Evolutionary conservation across 2,888 invertebrate genomes (phyloP).

Genomic region (Dorcus hopei): DNA sequence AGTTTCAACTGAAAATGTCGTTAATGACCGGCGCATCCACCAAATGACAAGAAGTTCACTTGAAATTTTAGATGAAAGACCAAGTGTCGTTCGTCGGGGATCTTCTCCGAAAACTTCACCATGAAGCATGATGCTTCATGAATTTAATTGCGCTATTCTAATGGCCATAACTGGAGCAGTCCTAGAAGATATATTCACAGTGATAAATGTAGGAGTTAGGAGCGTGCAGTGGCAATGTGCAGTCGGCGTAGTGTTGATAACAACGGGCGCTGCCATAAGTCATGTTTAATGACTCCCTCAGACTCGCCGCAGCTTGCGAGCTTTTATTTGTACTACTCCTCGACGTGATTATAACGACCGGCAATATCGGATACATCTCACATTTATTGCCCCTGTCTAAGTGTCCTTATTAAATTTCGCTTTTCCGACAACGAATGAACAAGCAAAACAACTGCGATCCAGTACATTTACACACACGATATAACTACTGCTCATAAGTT

Average conservation of each 20-base stretch:
- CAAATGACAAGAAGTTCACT: too few relatives aligned
- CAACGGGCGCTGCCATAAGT: conserved; percentile 31
- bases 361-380: conserved; percentile 14
- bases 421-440: too few relatives aligned
- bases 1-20: too few relatives aligned
- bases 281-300: conserved; percentile 34
- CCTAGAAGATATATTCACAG: conserved; percentile 18
- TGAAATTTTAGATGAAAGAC: too few relatives aligned
- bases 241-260: conserved; percentile 35
- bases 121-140: too few relatives aligned
- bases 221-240: conserved; percentile 25
- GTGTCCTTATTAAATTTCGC: conserved; percentile 15
- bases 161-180: conserved; percentile 21
- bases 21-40: too few relatives aligned
- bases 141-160: background rate
- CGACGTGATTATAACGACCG: conserved; percentile 29
- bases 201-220: conserved; percentile 24
- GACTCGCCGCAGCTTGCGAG: conserved; percentile 16
- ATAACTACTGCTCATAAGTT: too few relatives aligned
- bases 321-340: conserved; percentile 27
- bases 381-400: conserved; percentile 14
- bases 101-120: too few relatives aligned
- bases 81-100: too few relatives aligned
- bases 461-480: too few relatives aligned
- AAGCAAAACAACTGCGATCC: too few relatives aligned